Evolutionary conservation across 2,797 vertebrate species (phyloP).

Genomic region (Acanthis flammea): DNA sequence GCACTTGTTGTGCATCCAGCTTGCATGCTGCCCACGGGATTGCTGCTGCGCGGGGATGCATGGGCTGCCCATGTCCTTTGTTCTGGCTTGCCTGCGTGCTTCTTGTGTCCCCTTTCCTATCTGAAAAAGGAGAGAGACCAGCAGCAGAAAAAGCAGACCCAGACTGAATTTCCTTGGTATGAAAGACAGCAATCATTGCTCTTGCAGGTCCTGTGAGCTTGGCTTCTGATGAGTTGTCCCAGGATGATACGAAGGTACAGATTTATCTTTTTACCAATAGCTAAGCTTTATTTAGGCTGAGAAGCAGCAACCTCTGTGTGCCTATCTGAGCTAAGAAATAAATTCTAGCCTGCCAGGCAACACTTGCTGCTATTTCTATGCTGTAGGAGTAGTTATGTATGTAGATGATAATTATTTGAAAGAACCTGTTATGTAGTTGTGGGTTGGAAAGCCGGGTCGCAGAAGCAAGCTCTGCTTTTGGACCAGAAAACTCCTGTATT

Average conservation of each 20-base stretch:
- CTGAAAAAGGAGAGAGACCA: background rate
- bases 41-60: background rate
- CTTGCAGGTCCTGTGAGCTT: slow-evolving; percentile 40
- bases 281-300: background rate
- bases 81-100: background rate
- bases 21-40: background rate
- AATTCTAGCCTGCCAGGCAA: background rate
- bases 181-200: slow-evolving; percentile 12
- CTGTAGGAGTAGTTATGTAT: background rate
- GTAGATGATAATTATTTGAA: background rate
- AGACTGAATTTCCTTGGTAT: background rate
- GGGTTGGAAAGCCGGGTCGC: background rate
- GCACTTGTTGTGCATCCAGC: background rate
- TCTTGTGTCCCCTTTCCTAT: background rate
- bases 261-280: background rate
- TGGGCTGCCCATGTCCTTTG: slow-evolving; percentile 13
- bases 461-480: background rate
- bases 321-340: background rate
- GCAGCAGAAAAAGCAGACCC: background rate
- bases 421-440: background rate
- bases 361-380: background rate
- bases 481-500: background rate
- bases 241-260: slow-evolving; percentile 59
- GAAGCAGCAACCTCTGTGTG: background rate
- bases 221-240: background rate